Conservation (phyloP, 2,888 invertebrate genomes). For the Apotomis betuletana region DNA sequence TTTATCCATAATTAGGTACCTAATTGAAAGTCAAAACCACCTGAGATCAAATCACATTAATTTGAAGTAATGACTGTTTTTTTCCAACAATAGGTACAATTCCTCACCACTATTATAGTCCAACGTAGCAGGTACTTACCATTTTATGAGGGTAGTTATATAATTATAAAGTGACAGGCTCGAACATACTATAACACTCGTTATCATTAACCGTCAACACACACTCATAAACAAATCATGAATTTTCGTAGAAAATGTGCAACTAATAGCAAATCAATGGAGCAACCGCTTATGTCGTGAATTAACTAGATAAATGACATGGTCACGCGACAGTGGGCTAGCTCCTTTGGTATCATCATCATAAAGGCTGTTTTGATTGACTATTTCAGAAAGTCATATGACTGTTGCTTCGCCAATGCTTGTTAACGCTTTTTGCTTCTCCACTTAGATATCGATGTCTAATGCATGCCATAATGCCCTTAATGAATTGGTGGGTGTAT, state of each 20-base stretch:
- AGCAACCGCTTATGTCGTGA: slow-evolving; percentile 20
- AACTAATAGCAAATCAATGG: slow-evolving; percentile 28
- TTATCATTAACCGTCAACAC: background rate
- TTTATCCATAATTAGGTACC: no score
- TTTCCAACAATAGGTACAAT: no score
- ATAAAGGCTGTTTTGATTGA: background rate
- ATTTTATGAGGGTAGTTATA: background rate
- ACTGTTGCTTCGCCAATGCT: background rate
- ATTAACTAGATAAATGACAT: slow-evolving; percentile 20
- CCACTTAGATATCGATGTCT: background rate
- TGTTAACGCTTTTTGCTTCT: background rate
- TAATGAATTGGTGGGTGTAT: background rate
- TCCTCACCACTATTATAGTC: no score
- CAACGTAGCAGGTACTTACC: no score
- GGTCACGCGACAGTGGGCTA: slow-evolving; percentile 16
- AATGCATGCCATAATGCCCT: background rate
- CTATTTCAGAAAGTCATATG: background rate
- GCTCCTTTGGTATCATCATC: background rate
- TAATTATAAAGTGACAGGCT: background rate
- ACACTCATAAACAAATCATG: slow-evolving; percentile 17
- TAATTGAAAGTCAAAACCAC: no score
- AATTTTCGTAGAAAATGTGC: slow-evolving; percentile 18
- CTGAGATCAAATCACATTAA: no score
- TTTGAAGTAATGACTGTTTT: no score
- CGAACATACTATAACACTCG: background rate